phyloP scores from a whole-genome alignment of 2,888 invertebrate species.

The Agrochola macilenta region DNA sequence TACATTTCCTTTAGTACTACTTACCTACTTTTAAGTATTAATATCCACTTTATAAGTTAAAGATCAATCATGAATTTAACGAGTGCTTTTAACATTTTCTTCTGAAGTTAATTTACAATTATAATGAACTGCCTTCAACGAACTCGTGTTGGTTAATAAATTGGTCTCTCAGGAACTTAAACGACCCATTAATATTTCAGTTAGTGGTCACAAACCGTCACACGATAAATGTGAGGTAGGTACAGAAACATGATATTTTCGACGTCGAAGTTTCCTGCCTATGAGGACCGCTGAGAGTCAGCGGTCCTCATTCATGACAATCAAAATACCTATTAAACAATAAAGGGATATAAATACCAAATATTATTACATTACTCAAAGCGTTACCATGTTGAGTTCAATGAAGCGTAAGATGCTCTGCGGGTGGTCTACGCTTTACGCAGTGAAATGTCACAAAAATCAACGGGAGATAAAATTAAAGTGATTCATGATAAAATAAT shows the following conservation, averaged over 20 bases:
- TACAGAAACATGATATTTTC: constrained; percentile 14
- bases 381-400: constrained; percentile 6
- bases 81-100: constrained; percentile 6
- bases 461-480: constrained; percentile 14
- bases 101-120: constrained; percentile 20
- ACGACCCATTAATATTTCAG: constrained; percentile 42
- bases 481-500: constrained; percentile 2
- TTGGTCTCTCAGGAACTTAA: constrained; percentile 12
- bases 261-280: constrained; percentile 9
- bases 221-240: neutral
- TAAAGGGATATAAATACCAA: constrained; percentile 13
- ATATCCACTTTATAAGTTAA: constrained; percentile 1
- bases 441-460: constrained; percentile 32
- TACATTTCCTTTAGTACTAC: neutral
- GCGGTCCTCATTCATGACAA: neutral
- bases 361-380: constrained; percentile 33
- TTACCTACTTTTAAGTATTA: neutral
- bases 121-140: constrained; percentile 14
- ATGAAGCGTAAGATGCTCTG: constrained; percentile 25
- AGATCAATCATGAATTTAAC: constrained; percentile 7
- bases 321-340: constrained; percentile 2
- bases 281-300: neutral
- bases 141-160: constrained; percentile 19
- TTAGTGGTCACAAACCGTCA: constrained; percentile 21
- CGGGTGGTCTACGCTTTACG: constrained; percentile 36